Percentiles rank a stretch among this genome's conserved stretches.
Evolutionary conservation across 2,888 invertebrate species (phyloP).

Genomic region (Brachyptera risi): DNA sequence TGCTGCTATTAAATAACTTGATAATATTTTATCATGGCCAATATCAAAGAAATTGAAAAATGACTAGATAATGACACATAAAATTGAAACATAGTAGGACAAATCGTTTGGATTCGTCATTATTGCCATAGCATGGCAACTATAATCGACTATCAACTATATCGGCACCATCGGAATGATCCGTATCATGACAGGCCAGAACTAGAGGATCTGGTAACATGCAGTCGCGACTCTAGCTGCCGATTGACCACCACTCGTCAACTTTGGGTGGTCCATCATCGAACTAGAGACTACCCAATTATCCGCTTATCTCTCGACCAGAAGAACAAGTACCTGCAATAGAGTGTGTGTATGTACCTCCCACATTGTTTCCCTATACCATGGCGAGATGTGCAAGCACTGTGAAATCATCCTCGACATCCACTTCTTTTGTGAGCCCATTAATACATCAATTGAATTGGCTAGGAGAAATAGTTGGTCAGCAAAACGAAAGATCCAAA

Average conservation of each 20-base stretch:
- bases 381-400: neutral
- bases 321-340: neutral
- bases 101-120: neutral
- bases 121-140: too few species aligned
- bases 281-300: neutral
- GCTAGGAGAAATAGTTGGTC: neutral
- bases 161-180: neutral
- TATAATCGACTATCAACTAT: too few species aligned
- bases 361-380: neutral
- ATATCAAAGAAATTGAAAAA: slow-evolving; percentile 6
- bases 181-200: neutral
- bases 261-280: slow-evolving; percentile 15
- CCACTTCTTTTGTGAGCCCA: neutral
- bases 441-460: too few species aligned
- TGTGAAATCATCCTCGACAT: slow-evolving; percentile 3
- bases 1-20: too few species aligned
- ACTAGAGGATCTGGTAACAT: neutral
- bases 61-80: neutral
- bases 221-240: too few species aligned
- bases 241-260: slow-evolving; percentile 12
- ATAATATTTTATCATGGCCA: too few species aligned
- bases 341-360: neutral
- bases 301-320: neutral
- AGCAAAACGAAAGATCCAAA: neutral
- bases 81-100: neutral